These are phyloP conservation scores for Shargacucullia verbasci DNA, from an alignment of 2,888 invertebrate genomes.

Conservation along the genomic window DNA sequence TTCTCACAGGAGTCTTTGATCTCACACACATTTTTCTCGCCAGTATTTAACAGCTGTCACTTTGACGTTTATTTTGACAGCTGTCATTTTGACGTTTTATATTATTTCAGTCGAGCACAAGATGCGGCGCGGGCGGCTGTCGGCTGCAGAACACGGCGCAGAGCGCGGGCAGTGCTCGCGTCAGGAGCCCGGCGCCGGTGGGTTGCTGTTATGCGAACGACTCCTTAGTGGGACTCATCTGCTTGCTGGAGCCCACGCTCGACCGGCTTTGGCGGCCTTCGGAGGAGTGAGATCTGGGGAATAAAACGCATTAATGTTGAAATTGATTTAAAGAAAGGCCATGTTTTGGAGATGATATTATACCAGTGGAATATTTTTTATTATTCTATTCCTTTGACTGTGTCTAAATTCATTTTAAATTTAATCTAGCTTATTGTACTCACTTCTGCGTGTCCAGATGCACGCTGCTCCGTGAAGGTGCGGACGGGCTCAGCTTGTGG, in stretches of 20 bases:
- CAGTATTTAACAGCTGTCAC: constrained; percentile 38
- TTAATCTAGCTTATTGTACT: constrained; percentile 28
- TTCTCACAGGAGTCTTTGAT: constrained; percentile 53
- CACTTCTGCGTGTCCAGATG: constrained; percentile 85
- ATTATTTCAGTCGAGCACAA: constrained; percentile 66
- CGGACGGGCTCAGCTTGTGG: constrained; percentile 87
- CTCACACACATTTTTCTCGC: constrained; percentile 45
- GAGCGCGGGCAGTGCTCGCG: constrained; percentile 78
- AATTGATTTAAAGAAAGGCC: too few relatives aligned
- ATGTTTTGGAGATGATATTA: too few relatives aligned
- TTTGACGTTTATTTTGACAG: constrained; percentile 27
- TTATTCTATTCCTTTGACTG: too few relatives aligned
- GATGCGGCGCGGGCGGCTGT: constrained; percentile 70
- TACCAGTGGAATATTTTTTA: too few relatives aligned
- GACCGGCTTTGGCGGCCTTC: constrained; percentile 81
- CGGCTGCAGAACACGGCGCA: constrained; percentile 83
- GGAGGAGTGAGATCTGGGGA: constrained; percentile 77
- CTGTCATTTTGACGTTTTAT: constrained; percentile 25
- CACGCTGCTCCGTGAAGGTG: constrained; percentile 77
- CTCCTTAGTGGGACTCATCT: constrained; percentile 78
- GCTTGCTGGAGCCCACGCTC: constrained; percentile 77
- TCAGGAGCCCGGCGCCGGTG: constrained; percentile 74
- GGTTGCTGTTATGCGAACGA: constrained; percentile 83
- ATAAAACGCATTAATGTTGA: not conserved
- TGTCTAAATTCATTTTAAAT: not conserved